Conservation (phyloP, 2,113 vertebrate genomes). For the Archocentrus centrarchus region DNA sequence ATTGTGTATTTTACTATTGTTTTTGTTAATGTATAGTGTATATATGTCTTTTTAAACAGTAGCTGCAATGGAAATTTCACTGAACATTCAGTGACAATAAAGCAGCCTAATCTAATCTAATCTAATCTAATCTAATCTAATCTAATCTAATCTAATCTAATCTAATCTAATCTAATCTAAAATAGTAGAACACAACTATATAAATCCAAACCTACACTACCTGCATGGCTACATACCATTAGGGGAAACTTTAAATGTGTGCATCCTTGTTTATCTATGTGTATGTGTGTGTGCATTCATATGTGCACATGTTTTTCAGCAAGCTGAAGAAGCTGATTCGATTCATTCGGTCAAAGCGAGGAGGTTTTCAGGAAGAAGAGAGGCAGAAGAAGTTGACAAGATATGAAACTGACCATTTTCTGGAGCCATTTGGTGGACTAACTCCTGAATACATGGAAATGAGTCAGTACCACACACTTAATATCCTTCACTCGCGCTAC, state of each 20-base stretch:
- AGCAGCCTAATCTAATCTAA: no score
- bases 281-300: neutral
- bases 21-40: no score
- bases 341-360: slow-evolving; percentile 88
- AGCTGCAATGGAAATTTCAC: no score
- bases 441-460: slow-evolving; percentile 99
- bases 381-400: slow-evolving; percentile 86
- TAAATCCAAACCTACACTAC: neutral
- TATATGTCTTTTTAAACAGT: no score
- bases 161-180: no score
- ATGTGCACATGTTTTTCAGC: slow-evolving; percentile 71
- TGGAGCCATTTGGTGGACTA: slow-evolving; percentile 94
- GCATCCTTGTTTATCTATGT: neutral
- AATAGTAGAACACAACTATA: neutral
- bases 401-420: slow-evolving; percentile 91
- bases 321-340: slow-evolving; percentile 97
- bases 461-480: slow-evolving; percentile 85
- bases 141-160: no score
- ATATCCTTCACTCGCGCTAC: neutral
- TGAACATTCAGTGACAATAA: no score
- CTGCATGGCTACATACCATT: neutral
- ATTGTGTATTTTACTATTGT: no score
- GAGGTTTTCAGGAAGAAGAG: slow-evolving; percentile 86
- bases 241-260: neutral
- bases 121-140: no score